These are phyloP conservation scores for Semaprochilodus insignis DNA, from an alignment of 2,797 vertebrate genomes.

Conservation along the genomic window DNA sequence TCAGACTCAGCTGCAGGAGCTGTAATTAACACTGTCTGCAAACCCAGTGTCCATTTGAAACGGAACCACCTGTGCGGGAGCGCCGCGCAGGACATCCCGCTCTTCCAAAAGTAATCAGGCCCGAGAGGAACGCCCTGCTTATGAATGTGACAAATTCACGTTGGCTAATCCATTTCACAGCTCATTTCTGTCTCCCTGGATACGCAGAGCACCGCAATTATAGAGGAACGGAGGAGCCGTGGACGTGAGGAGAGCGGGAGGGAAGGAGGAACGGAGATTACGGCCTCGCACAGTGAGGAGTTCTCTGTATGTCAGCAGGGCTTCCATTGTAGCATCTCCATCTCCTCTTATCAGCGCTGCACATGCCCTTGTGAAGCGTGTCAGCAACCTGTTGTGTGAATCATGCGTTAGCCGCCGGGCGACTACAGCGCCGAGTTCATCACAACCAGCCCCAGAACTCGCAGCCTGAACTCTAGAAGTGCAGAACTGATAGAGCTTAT, in stretches of 20 bases:
- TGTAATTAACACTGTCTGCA: neutral
- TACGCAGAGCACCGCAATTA: conserved; percentile 16
- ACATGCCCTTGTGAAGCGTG: conserved; percentile 36
- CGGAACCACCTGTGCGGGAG: conserved; percentile 9
- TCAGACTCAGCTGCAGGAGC: too few species aligned
- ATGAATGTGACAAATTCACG: neutral
- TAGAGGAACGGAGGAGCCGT: neutral
- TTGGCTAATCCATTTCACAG: conserved; percentile 41
- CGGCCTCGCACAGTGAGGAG: conserved; percentile 40
- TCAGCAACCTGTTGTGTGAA: conserved; percentile 48
- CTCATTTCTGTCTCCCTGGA: conserved; percentile 54
- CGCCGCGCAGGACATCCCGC: conserved; percentile 12
- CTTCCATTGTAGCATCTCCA: conserved; percentile 52
- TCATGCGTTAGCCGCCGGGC: conserved; percentile 4
- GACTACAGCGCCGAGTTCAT: neutral
- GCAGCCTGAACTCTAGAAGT: neutral
- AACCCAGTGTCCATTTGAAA: neutral
- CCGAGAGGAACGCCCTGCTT: conserved; percentile 33
- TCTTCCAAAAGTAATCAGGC: conserved; percentile 48
- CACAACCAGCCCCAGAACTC: neutral
- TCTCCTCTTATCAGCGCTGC: conserved; percentile 56
- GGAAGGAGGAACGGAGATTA: conserved; percentile 46
- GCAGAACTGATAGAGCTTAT: too few species aligned
- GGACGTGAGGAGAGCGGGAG: neutral
- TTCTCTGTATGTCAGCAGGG: conserved; percentile 48